phyloP scores from a whole-genome alignment of 2,113 vertebrate species.

The Amblyornis subalaris region DNA sequence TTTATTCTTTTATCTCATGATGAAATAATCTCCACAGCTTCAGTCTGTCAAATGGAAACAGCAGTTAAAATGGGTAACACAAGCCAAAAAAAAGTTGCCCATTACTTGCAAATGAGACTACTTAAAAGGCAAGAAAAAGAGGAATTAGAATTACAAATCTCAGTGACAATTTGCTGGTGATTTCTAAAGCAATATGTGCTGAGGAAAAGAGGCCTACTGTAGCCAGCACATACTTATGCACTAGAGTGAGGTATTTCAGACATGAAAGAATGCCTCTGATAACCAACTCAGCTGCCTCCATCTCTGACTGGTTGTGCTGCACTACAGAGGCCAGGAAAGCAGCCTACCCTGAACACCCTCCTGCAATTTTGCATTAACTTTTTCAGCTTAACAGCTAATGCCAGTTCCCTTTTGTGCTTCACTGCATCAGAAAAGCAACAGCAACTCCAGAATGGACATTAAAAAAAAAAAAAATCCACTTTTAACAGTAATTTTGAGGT shows the following conservation, averaged over 20 bases:
- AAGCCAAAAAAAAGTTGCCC: not conserved
- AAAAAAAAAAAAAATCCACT: not conserved
- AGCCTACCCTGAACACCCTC: not conserved
- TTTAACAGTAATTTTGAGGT: not conserved
- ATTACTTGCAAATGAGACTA: not conserved
- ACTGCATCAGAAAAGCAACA: not conserved
- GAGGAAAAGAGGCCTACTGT: not conserved
- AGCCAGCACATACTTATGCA: not conserved
- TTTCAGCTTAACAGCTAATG: not conserved
- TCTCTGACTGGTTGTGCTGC: not conserved
- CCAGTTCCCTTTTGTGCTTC: not conserved
- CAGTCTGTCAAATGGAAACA: conserved; percentile 25
- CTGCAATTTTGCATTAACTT: not conserved
- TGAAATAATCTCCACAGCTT: conserved; percentile 32
- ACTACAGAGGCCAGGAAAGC: not conserved
- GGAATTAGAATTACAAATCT: conserved; percentile 20
- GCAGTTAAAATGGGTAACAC: not conserved
- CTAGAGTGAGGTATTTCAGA: not conserved
- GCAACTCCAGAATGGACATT: not conserved
- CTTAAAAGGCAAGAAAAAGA: conserved; percentile 3
- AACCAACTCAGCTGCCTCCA: not conserved
- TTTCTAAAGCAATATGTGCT: not conserved
- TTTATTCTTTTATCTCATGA: conserved; percentile 41
- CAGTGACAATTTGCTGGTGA: not conserved
- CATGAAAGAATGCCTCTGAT: not conserved